Base-by-base conservation (phyloP, 92 coral and sea anemone genomes). In the Parazoanthus atlanticus region DNA sequence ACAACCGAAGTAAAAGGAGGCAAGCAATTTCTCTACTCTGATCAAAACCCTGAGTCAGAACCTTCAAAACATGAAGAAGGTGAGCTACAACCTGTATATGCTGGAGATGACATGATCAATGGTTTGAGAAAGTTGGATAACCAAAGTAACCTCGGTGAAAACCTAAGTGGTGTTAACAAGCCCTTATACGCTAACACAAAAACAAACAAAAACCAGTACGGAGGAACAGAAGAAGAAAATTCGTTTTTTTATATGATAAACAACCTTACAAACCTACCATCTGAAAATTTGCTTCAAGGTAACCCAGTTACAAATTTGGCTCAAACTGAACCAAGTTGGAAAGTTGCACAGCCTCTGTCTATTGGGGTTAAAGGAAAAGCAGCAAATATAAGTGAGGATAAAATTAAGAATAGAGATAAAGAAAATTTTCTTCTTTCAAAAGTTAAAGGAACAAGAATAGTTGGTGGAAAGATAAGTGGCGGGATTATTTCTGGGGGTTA, bases 401-500 rank as follows among this genome's bases (percentile, higher is more conserved):
- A 84, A 15, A 43, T 23, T 9, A 69, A 84, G 26, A 70, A 43
- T 3, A 70, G 26, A 84, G 78, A 29, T 41, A 69, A 29, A 66
- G 76, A 82, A 38, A 23, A 82, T 8, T 32, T 12, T 7, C n/a
- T 58, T 23, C 88, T 76, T 33, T 77, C 82, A 25, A 41, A 34
- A 16, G 6, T 92, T 19, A 92, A 88, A 56, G 98, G 97, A 88
- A 92, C 95, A 31, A 82, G 89, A 88, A 92, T 95, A 19, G 88
- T 86, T 70, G 99, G 99, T 23, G 99, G 99, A 23, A 94, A 94
- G 85, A 95, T 97, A 52, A 91, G 93, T 13, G 99, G 99, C 19
- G 99, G 99, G 3, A 93, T 93, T 79, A 97, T 97, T 30, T 90
- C 98, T 19, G 99, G 99, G 11, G 99, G 99, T 25, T 71, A 87